These are phyloP conservation scores for Andrena marginata DNA, from an alignment of 2,888 invertebrate genomes.

Conservation along the genomic window DNA sequence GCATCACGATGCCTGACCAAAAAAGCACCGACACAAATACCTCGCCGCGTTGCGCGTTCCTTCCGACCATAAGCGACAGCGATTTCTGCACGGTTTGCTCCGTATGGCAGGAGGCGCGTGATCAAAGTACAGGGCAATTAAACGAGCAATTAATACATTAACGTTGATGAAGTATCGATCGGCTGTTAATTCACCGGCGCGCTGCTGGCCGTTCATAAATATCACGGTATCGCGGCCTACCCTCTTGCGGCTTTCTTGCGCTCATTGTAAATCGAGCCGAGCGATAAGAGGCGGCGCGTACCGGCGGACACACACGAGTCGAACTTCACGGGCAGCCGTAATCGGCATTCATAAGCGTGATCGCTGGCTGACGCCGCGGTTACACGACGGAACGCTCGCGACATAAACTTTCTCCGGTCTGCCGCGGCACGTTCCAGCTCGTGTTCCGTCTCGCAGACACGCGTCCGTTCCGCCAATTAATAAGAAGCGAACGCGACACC, in stretches of 20 bases:
- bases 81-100: slow-evolving; percentile 47
- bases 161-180: slow-evolving; percentile 52
- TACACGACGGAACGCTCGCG: slow-evolving; percentile 7
- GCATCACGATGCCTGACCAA: slow-evolving; percentile 40
- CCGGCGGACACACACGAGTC: background rate
- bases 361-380: background rate
- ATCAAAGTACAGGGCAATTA: slow-evolving; percentile 49
- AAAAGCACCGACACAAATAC: slow-evolving; percentile 44
- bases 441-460: slow-evolving; percentile 15
- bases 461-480: slow-evolving; percentile 26
- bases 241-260: slow-evolving; percentile 32
- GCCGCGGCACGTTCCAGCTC: slow-evolving; percentile 27
- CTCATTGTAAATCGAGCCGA: slow-evolving; percentile 28
- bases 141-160: slow-evolving; percentile 61
- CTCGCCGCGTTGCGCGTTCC: background rate
- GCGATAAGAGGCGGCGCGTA: slow-evolving; percentile 17
- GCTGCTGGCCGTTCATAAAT: slow-evolving; percentile 34
- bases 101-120: slow-evolving; percentile 11
- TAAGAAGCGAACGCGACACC: slow-evolving; percentile 11
- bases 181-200: slow-evolving; percentile 41
- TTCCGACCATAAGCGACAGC: slow-evolving; percentile 28
- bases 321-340: slow-evolving; percentile 2
- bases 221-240: slow-evolving; percentile 32
- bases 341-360: slow-evolving; percentile 15
- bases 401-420: slow-evolving; percentile 32